Base-by-base conservation (phyloP, 2,888 invertebrate species). In the Eurois occulta region DNA sequence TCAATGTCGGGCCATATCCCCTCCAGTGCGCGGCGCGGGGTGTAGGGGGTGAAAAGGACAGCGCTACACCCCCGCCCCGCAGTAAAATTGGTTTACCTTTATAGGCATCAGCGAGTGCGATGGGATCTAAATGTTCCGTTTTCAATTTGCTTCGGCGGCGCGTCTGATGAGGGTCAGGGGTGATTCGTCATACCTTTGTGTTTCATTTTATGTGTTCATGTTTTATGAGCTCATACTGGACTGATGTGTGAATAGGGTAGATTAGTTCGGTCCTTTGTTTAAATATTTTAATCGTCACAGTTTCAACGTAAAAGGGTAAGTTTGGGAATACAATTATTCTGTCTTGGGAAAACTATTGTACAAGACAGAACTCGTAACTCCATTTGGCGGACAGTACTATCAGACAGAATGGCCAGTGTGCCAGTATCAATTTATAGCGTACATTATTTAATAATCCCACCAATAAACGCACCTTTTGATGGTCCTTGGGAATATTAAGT, bases 1-100 rank as follows among this genome's bases (percentile, higher is more conserved):
- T 95, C 95, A 95, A 94, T 95, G 94, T 93, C 94, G 92, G 93
- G 94, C 88, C 90, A 79, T 69, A 72, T 70, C 76, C 83, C 87
- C 75, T 55, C 84, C 77, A 76, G 16, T 18, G 28, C 67, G 72
- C 16, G 66, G 28, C 55, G 60, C 21, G 55, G 43, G 77, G 75
- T 41, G 21, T 55, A 67, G 58, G 75, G 75, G 77, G 75, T 41
- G 81, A 83, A 86, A 78, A 87, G 80, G 80, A 87, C 78, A 81
- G 85, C 85, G 77, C 77, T 77, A 83, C 68, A 65, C 84, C 75
- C 79, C 76, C 84, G 71, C 81, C 81, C 75, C 84, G 76, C 84
- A 75, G 86, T 81, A 77, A 88, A 90, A 91, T 90, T 90, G 88
- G 87, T 88, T 91, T 90, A 90, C 89, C 90, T 90, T 85, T 88